Percentiles rank a stretch among this genome's conserved stretches.
These are phyloP conservation scores for Tetrax tetrax DNA, from an alignment of 2,113 vertebrate species.

Conservation along the genomic window DNA sequence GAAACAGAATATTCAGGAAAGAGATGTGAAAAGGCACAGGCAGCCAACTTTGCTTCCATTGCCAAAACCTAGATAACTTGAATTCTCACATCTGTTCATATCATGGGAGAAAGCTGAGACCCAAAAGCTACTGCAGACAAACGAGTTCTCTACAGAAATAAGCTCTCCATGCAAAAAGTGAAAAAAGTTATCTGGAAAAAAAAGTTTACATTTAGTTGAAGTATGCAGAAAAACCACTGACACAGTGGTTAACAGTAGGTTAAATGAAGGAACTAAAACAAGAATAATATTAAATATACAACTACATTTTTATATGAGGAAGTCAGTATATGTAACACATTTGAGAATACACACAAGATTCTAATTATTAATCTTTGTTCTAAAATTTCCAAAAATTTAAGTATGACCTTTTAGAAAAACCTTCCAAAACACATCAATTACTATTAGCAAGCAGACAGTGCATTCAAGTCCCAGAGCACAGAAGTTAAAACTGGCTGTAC, in stretches of 20 bases:
- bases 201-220: neutral
- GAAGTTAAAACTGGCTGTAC: neutral
- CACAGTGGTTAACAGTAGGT: neutral
- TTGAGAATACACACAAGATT: neutral
- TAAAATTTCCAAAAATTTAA: neutral
- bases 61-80: neutral
- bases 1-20: neutral
- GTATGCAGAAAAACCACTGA: neutral
- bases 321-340: neutral
- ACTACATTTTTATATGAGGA: neutral
- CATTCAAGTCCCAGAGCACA: neutral
- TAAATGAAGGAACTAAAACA: neutral
- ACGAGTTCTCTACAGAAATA: neutral
- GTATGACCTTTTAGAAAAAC: neutral
- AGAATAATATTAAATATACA: neutral
- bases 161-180: neutral
- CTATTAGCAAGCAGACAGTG: neutral
- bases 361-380: neutral
- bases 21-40: neutral
- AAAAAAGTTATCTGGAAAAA: neutral
- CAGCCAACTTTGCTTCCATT: neutral
- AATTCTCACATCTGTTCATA: neutral
- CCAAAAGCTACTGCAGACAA: neutral
- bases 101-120: neutral
- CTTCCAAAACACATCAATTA: neutral